Evolutionary conservation across 2,888 invertebrate species (phyloP), one percentile per base, ranked within the genome.

Genomic region (Mongoloraphidia duomilia): DNA sequence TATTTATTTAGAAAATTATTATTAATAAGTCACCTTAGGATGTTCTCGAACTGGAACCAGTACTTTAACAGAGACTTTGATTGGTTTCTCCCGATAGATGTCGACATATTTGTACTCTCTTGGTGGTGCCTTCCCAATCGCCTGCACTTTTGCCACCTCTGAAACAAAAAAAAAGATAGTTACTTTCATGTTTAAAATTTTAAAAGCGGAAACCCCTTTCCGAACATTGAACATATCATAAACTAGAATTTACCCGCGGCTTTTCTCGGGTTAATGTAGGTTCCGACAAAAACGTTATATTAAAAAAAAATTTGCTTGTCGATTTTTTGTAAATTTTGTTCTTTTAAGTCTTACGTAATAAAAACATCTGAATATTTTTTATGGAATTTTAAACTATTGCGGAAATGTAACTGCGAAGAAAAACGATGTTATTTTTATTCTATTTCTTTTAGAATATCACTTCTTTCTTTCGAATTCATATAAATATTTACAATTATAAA

Each of bases 111-210:
- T 79, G 42, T 67, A 71, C 58, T 84, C 84, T 52, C 77, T 75
- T 8, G 73, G 67, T 8, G 82, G 81, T 36, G 76, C 68, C 54
- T 82, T 75, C 1, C 84, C 84, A 9, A 76, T 71, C 1, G 77
- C 67, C 64, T 86, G 84, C 10, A 82, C 80, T 66, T 80, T 82
- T 58, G 77, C 70, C 45, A 86, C 82, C 71, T 87, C 87, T 87
- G 68, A n/a, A 72, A 73, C 46, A 51, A 52, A 50, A 49, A 55
- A 49, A 55, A 3, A 26, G 6, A 26, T 6, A 26, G 6, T 6
- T 6, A 26, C 26, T 26, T n/a, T n/a, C n/a, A n/a, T n/a, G n/a
- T n/a, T n/a, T 38, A 37, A 36, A 14, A 34, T 34, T 17, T 11
- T n/a, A n/a, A n/a, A n/a, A n/a, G n/a, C n/a, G 9, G 2, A 14